phyloP scores from a whole-genome alignment of 2,797 vertebrate species.

The Betta splendens region DNA sequence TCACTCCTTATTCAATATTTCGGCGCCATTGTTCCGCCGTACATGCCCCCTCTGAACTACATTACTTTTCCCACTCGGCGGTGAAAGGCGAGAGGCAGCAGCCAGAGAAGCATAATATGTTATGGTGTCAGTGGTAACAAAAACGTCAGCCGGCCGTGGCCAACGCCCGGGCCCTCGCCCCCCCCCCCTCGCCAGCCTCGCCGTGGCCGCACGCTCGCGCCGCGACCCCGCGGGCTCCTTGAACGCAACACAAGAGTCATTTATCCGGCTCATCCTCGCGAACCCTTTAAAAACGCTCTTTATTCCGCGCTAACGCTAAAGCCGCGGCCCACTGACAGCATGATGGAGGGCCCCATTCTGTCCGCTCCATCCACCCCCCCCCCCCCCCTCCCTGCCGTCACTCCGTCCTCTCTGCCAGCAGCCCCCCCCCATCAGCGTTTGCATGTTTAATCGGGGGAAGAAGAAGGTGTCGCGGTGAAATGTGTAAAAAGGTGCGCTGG shows the following conservation, averaged over 20 bases:
- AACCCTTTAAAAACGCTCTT: constrained; percentile 74
- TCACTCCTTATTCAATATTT: constrained; percentile 80
- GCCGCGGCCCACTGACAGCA: constrained; percentile 67
- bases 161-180: constrained; percentile 39
- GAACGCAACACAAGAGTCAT: constrained; percentile 81
- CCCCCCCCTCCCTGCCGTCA: constrained; percentile 34
- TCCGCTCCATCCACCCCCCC: constrained; percentile 19
- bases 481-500: constrained; percentile 41
- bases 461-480: constrained; percentile 44
- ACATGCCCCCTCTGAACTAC: constrained; percentile 73
- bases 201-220: constrained; percentile 21
- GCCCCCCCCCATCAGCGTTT: constrained; percentile 55
- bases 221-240: constrained; percentile 65
- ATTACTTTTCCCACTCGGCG: constrained; percentile 72
- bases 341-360: constrained; percentile 66
- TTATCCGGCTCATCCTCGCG: constrained; percentile 79
- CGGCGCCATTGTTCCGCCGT: constrained; percentile 72
- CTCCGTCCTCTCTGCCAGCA: constrained; percentile 42
- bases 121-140: constrained; percentile 74
- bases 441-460: constrained; percentile 48
- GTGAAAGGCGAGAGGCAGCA: constrained; percentile 59
- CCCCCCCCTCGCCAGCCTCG: not conserved
- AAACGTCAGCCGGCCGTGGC: constrained; percentile 59
- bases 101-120: constrained; percentile 63
- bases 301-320: constrained; percentile 63